Evolutionary conservation across 2,888 invertebrate genomes (phyloP).

Genomic region (Drosophila gaucha): DNA sequence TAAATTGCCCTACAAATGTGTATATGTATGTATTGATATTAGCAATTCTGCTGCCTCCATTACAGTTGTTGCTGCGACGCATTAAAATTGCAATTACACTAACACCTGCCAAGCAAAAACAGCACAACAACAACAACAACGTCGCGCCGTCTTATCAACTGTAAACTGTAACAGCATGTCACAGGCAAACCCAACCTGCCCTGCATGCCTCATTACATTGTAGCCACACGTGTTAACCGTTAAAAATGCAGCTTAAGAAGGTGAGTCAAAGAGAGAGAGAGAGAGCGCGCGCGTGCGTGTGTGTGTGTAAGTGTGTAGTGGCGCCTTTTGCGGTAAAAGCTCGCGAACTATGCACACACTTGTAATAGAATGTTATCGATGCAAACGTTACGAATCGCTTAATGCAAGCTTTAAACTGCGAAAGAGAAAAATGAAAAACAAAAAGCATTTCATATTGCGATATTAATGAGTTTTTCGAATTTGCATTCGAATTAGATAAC

Average conservation of each 20-base stretch:
- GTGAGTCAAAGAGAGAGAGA: background rate
- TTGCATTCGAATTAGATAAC: constrained; percentile 38
- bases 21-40: background rate
- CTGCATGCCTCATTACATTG: constrained; percentile 48
- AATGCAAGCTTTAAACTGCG: constrained; percentile 8
- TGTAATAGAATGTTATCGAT: constrained; percentile 19
- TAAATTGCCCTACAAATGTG: too few species aligned
- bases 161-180: constrained; percentile 41
- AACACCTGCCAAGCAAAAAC: constrained; percentile 35
- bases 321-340: constrained; percentile 19
- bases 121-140: constrained; percentile 3
- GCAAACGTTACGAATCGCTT: constrained; percentile 42
- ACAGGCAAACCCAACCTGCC: constrained; percentile 2
- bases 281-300: background rate
- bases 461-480: constrained; percentile 31
- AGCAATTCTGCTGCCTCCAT: background rate
- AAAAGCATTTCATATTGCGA: constrained; percentile 8
- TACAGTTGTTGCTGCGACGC: constrained; percentile 36
- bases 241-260: constrained; percentile 44
- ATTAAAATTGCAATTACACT: constrained; percentile 49
- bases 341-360: constrained; percentile 12
- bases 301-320: background rate
- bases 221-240: constrained; percentile 67
- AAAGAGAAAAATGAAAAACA: background rate
- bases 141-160: constrained; percentile 46